These are phyloP conservation scores for Mormoops blainvillei DNA, from an alignment of 2,113 vertebrate genomes.

Conservation along the genomic window DNA sequence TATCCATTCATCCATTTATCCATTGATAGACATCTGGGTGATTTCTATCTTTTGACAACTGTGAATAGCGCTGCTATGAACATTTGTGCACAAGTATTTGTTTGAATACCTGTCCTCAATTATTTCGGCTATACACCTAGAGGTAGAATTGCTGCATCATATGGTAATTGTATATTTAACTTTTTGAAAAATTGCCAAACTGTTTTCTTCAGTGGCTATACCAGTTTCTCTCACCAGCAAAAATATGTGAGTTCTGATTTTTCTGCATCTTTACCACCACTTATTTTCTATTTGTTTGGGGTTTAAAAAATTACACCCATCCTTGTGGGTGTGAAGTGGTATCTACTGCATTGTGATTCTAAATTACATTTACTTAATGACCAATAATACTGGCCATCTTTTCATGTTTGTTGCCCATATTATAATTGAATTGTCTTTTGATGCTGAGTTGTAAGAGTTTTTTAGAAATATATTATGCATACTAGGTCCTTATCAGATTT, in stretches of 20 bases:
- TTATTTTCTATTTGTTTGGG: background rate
- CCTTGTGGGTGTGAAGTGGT: background rate
- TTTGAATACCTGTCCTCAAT: conserved; percentile 22
- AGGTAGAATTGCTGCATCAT: background rate
- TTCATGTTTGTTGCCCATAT: background rate
- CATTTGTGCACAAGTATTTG: background rate
- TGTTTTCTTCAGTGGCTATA: background rate
- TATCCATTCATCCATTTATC: background rate
- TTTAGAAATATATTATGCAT: background rate
- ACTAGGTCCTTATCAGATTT: background rate
- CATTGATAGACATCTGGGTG: background rate
- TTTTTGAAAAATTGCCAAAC: background rate
- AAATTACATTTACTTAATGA: background rate
- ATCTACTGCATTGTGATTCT: background rate
- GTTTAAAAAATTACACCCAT: background rate
- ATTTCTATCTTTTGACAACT: background rate
- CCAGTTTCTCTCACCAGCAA: background rate
- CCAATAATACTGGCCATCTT: background rate
- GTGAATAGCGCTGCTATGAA: background rate
- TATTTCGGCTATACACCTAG: background rate
- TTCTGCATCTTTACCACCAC: background rate
- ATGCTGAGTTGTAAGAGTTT: background rate
- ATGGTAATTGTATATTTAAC: background rate
- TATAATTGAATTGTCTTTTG: background rate
- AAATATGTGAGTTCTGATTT: background rate